Percentiles rank a stretch among this genome's conserved stretches.
These are phyloP conservation scores for Acipenser oxyrinchus DNA, from an alignment of 2,797 vertebrate species.

Conservation along the genomic window DNA sequence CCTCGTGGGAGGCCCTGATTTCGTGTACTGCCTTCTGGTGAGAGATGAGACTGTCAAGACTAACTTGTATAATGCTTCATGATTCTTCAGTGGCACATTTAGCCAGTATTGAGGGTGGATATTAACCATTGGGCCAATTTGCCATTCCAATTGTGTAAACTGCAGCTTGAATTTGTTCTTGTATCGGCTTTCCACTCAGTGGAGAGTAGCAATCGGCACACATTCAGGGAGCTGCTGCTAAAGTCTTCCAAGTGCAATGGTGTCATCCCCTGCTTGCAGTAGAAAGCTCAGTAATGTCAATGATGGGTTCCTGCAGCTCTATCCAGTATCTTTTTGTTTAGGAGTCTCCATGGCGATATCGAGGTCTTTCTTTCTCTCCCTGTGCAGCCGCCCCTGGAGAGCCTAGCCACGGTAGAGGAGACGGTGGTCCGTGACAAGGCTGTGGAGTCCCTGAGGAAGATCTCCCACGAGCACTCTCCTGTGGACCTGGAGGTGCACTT, in stretches of 20 bases:
- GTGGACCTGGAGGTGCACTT: constrained; percentile 79
- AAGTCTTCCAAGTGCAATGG: neutral
- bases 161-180: neutral
- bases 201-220: neutral
- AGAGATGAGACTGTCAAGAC: constrained; percentile 16
- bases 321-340: neutral
- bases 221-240: neutral
- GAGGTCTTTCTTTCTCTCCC: neutral
- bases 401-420: constrained; percentile 76
- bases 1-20: constrained; percentile 74
- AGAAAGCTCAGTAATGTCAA: neutral
- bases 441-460: constrained; percentile 74
- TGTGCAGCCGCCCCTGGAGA: constrained; percentile 70
- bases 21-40: constrained; percentile 76
- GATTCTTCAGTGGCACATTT: too few relatives aligned
- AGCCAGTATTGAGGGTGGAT: too few relatives aligned
- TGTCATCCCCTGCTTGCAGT: neutral
- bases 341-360: neutral
- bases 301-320: neutral
- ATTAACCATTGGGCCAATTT: neutral
- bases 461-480: constrained; percentile 76
- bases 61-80: neutral
- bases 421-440: constrained; percentile 77
- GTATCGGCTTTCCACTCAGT: neutral
- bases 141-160: neutral